Base-by-base conservation (phyloP, 2,888 invertebrate genomes). In the Vanessa cardui region DNA sequence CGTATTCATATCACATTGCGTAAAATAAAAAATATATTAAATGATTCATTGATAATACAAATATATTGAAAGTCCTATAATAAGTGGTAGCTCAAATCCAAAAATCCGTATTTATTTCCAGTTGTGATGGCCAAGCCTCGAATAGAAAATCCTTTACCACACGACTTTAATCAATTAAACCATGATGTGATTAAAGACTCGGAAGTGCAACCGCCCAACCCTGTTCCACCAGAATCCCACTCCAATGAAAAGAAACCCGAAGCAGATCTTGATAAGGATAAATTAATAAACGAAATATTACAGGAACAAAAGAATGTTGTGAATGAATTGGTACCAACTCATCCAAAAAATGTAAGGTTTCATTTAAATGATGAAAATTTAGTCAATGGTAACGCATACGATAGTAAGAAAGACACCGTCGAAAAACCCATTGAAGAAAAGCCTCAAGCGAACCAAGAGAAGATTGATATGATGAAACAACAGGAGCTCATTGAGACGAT, bases 401-500 rank as follows among this genome's bases (percentile, higher is more conserved):
- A 45, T 9, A 71, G 71, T 60, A 73, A 74, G 52, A 80, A 81
- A 15, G 73, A 73, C 58, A 79, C 80, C 18, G 70, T 70, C 64
- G 78, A 78, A 49, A 78, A 79, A 64, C 64, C 80, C 80, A 50
- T 82, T 80, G 77, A 78, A 63, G 62, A 68, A 12, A 80, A 80
- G 71, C 68, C 66, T 1, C 72, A 76, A 67, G 67, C 76, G 12
- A 78, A 68, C 61, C 77, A 83, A 84, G 80, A 83, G 26, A 83
- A 84, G 76, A 78, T 78, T 63, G 86, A 88, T 46, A 84, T 85
- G 54, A 78, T 88, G 0, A 92, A 93, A 76, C 89, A 92, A 77
- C 85, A 90, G 72, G 88, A 94, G 74, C 80, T 95, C 12, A 89
- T 95, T 45, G 94, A 95, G 80, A 94, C 95, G 20, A 90, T 96